phyloP scores from a whole-genome alignment of 2,113 vertebrate genomes.

The Centropus bengalensis region DNA sequence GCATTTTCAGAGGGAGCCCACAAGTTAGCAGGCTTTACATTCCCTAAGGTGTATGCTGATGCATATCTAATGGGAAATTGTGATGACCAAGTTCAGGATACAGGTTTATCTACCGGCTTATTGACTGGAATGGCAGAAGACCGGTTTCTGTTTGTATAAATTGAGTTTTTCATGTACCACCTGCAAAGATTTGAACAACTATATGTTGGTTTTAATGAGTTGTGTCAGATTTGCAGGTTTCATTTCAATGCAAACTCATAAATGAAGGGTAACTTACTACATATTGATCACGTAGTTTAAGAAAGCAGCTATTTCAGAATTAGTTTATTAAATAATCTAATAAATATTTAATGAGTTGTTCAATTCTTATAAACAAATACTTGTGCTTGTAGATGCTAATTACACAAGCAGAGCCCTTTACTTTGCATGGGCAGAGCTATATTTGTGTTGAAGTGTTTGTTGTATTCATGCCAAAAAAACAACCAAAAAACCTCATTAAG shows the following conservation, averaged over 20 bases:
- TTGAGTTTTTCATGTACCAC: not conserved
- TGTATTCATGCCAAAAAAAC: not conserved
- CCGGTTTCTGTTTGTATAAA: not conserved
- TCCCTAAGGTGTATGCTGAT: not conserved
- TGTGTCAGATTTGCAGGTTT: not conserved
- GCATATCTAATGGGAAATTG: not conserved
- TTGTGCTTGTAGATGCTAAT: conserved; percentile 18
- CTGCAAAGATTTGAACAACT: not conserved
- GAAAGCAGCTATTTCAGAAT: not conserved
- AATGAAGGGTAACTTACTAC: not conserved
- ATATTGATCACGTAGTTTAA: not conserved
- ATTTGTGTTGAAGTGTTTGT: conserved; percentile 18
- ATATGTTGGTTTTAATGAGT: not conserved
- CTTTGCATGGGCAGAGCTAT: conserved; percentile 12
- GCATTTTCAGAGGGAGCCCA: not conserved
- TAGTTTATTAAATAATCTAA: not conserved
- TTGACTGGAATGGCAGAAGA: not conserved
- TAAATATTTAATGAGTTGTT: conserved; percentile 16
- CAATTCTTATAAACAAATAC: not conserved
- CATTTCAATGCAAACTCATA: not conserved
- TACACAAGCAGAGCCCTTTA: conserved; percentile 5
- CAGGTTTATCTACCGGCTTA: not conserved
- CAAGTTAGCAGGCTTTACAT: not conserved
- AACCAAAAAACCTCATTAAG: conserved; percentile 8
- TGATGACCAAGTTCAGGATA: not conserved